Evolutionary conservation across 2,797 vertebrate genomes (phyloP).

Genomic region (Neosalanx taihuensis): DNA sequence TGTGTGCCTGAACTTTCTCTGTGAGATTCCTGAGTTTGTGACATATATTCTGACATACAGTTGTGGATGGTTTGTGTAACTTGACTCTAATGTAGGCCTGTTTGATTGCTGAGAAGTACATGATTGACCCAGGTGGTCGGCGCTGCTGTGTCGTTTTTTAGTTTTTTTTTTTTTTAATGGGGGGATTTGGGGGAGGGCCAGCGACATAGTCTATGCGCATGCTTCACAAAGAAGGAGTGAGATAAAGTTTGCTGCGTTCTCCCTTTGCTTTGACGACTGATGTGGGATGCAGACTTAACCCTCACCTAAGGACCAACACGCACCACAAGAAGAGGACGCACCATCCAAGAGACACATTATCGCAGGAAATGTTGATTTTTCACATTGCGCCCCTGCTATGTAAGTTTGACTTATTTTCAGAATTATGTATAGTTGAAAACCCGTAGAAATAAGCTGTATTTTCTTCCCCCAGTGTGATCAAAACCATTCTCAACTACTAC

Average conservation of each 20-base stretch:
- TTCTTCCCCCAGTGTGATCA: no score
- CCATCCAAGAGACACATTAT: neutral
- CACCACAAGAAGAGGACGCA: neutral
- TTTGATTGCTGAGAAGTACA: no score
- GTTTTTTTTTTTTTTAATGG: neutral
- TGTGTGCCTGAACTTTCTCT: neutral
- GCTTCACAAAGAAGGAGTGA: slow-evolving; percentile 6
- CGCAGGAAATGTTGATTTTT: slow-evolving; percentile 36
- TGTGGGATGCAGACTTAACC: neutral
- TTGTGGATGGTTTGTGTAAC: neutral
- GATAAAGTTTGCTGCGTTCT: slow-evolving; percentile 6
- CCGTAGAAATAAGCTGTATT: no score
- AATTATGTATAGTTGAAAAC: neutral
- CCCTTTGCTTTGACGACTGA: neutral
- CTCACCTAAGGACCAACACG: neutral
- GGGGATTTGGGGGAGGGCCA: slow-evolving; percentile 33
- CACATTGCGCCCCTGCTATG: slow-evolving; percentile 45
- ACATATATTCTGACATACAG: neutral
- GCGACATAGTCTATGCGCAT: slow-evolving; percentile 27
- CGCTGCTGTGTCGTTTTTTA: no score
- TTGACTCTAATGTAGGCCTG: neutral
- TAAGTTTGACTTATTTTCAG: slow-evolving; percentile 43
- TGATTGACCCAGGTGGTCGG: no score
- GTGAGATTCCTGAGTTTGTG: neutral
- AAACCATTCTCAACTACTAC: no score